These are phyloP conservation scores for Electrona antarctica DNA, from an alignment of 2,113 vertebrate genomes.

Conservation along the genomic window DNA sequence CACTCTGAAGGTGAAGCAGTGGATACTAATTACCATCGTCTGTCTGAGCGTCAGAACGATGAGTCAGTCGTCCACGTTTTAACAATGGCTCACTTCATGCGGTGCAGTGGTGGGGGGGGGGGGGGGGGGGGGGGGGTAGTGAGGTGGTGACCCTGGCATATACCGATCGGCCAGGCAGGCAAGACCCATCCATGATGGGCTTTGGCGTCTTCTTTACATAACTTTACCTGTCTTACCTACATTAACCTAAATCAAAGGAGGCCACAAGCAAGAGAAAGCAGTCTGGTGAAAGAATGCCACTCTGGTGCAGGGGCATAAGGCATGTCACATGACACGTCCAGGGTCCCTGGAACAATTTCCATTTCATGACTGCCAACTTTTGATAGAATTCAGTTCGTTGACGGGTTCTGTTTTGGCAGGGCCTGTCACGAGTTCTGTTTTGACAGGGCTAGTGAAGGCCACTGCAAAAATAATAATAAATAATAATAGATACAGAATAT, in stretches of 20 bases:
- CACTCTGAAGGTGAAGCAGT: not conserved
- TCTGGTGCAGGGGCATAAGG: no score
- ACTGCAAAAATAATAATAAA: no score
- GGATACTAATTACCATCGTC: slow-evolving; percentile 1
- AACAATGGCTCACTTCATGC: not conserved
- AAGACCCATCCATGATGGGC: not conserved
- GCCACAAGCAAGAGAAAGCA: not conserved
- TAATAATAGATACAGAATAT: no score
- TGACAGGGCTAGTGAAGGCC: no score
- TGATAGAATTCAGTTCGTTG: no score
- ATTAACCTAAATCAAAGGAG: slow-evolving; percentile 4
- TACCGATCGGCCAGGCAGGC: slow-evolving; percentile 15
- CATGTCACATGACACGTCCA: no score
- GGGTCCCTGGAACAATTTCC: no score
- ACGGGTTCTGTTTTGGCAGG: no score
- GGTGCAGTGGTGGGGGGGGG: no score
- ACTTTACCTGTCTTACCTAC: slow-evolving; percentile 8
- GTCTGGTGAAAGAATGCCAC: not conserved
- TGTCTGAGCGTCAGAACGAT: not conserved
- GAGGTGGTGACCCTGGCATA: slow-evolving; percentile 28
- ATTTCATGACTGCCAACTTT: no score
- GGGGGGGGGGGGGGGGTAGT: no score
- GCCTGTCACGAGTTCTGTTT: no score
- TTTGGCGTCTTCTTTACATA: not conserved
- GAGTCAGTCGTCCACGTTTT: not conserved